Evolutionary conservation across 2,113 vertebrate species (phyloP).

Genomic region (Gobio gobio): DNA sequence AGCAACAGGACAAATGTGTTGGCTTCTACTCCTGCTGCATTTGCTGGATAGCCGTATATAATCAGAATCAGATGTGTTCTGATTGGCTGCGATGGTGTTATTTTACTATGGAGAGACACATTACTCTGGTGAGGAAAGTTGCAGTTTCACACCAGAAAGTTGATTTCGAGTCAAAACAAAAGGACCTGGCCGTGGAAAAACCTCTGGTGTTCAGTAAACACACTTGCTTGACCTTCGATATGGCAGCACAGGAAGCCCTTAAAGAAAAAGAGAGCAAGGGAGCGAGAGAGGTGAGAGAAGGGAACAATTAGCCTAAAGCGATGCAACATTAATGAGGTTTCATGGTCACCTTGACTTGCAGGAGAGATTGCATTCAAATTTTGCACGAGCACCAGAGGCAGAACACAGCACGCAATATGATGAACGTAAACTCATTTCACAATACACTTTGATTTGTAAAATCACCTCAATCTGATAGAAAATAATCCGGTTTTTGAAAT

Average conservation of each 20-base stretch:
- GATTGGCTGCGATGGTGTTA: not conserved
- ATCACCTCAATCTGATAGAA: not conserved
- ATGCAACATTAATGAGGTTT: conserved; percentile 40
- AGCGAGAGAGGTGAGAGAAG: not conserved
- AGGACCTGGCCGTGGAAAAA: not conserved
- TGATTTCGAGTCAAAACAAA: not conserved
- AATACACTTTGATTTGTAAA: too few species aligned
- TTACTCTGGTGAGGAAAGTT: not conserved
- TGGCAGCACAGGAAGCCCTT: not conserved
- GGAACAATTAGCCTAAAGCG: conserved; percentile 39
- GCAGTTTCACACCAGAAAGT: not conserved
- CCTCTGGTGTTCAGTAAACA: not conserved
- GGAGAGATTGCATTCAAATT: conserved; percentile 14
- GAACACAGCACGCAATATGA: not conserved
- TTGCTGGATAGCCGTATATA: not conserved
- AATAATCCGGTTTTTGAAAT: not conserved
- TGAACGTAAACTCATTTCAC: not conserved
- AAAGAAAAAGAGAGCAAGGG: not conserved
- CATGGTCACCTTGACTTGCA: conserved; percentile 39
- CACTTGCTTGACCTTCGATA: not conserved
- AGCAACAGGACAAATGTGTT: not conserved
- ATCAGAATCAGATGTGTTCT: not conserved
- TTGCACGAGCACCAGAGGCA: not conserved
- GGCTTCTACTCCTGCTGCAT: not conserved
- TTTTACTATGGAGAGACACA: not conserved